Base-by-base conservation (phyloP, 23 tunicate genomes). In the Trididemnum clinides region DNA sequence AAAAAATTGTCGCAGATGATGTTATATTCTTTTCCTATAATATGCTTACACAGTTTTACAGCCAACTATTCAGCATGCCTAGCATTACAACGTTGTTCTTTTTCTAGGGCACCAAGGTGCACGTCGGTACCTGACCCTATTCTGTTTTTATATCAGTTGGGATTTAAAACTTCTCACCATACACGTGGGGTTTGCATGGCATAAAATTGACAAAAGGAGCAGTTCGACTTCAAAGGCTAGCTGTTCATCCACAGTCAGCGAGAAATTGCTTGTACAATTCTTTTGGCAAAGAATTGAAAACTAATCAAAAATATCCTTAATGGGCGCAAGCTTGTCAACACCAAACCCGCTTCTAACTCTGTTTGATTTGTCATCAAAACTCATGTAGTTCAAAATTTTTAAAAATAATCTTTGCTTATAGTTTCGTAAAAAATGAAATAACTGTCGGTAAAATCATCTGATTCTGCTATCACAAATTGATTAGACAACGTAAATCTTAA, bases 201-300 rank as follows among this genome's bases (percentile, higher is more conserved):
- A 44, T 44, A 44, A 44, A 44, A 44, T 10, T 44, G 12, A 44
- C 54, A 44, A 44, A 59, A 44, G 21, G 69, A 69, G 30, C 76
- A 69, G 76, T 37, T 35, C 38, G 76, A 69, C 38, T 69, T 69
- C 38, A 69, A n/a, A 69, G 38, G 76, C 76, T 18, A 69, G 76
- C 7, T 69, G 76, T n/a, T 69, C 76, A 32, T 69, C 76, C 12
- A 69, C 76, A 5, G 76, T 69, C 7, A 69, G 76, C 18, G 76
- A 69, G 30, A 69, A 69, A 5, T 69, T 32, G 21, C 76, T 27
- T 31, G 76, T 69, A 32, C 21, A 69, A 20, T 69, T 69, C 26
- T 59, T 59, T 59, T 59, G 69, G 27, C 69, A 59, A 4, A 12
- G 69, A 12, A 4, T 59, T 12, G 69, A 19, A 59, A 59, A 59